Conservation (phyloP, 2,888 invertebrate genomes). For the Drosophila pseudotakahashii region DNA sequence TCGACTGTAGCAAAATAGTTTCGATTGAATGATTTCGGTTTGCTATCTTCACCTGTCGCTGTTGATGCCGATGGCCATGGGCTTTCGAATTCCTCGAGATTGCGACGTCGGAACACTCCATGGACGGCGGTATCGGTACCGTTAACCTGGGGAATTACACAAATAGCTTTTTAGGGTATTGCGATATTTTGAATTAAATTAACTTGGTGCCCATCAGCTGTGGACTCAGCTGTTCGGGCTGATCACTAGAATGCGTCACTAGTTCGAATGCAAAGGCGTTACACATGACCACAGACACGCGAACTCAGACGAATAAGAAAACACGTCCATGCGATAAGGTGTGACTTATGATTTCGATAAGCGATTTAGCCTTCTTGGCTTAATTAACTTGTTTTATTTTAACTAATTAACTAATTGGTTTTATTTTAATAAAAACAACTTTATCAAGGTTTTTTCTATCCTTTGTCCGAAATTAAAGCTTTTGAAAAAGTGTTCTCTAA, state of each 20-base stretch:
- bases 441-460: too few relatives aligned
- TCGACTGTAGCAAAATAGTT: constrained; percentile 5
- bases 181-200: constrained; percentile 5
- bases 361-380: background rate
- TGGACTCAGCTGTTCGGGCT: constrained; percentile 31
- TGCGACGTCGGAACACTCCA: constrained; percentile 81
- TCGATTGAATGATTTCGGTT: constrained; percentile 14
- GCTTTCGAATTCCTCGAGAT: constrained; percentile 79
- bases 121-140: constrained; percentile 76
- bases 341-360: constrained; percentile 13
- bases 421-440: too few relatives aligned
- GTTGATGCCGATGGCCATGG: constrained; percentile 70
- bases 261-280: constrained; percentile 18
- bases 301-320: constrained; percentile 13
- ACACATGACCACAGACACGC: constrained; percentile 42
- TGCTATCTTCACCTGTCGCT: constrained; percentile 74
- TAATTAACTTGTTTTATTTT: background rate
- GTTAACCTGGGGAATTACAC: constrained; percentile 67
- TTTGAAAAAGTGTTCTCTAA: background rate
- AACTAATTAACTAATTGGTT: background rate
- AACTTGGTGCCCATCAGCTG: constrained; percentile 37
- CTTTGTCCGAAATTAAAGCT: too few relatives aligned
- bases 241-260: constrained; percentile 49
- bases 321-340: constrained; percentile 29
- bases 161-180: constrained; percentile 23